These are phyloP conservation scores for Psittacus erithacus DNA, from an alignment of 2,113 vertebrate species.

Conservation along the genomic window DNA sequence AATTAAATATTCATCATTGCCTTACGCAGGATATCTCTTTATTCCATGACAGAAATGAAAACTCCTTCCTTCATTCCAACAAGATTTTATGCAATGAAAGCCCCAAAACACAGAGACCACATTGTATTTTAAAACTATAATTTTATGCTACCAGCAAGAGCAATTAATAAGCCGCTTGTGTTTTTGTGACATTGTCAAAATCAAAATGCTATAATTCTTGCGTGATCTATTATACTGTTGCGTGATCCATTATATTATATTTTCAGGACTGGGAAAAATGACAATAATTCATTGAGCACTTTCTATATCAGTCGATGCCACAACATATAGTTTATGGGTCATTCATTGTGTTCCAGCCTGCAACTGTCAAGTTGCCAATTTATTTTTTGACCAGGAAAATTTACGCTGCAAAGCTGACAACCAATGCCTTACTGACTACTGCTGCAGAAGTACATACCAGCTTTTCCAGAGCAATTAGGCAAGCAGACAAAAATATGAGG, in stretches of 20 bases:
- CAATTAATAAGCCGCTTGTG: constrained; percentile 42
- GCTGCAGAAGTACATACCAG: neutral
- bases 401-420: neutral
- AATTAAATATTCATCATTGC: neutral
- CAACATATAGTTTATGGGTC: neutral
- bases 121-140: constrained; percentile 18
- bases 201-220: neutral
- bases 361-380: neutral
- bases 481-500: neutral
- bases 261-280: constrained; percentile 20
- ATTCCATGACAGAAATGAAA: constrained; percentile 27
- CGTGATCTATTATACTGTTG: constrained; percentile 8
- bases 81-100: constrained; percentile 12
- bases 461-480: neutral
- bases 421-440: neutral
- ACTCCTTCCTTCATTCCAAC: constrained; percentile 8
- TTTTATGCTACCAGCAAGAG: constrained; percentile 38
- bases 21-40: neutral
- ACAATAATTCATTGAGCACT: constrained; percentile 2
- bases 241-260: neutral
- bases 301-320: neutral
- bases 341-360: neutral
- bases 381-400: neutral
- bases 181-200: constrained; percentile 23
- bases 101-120: neutral